Conservation (phyloP, 2,888 invertebrate genomes). For the Eucera pruinosa region DNA sequence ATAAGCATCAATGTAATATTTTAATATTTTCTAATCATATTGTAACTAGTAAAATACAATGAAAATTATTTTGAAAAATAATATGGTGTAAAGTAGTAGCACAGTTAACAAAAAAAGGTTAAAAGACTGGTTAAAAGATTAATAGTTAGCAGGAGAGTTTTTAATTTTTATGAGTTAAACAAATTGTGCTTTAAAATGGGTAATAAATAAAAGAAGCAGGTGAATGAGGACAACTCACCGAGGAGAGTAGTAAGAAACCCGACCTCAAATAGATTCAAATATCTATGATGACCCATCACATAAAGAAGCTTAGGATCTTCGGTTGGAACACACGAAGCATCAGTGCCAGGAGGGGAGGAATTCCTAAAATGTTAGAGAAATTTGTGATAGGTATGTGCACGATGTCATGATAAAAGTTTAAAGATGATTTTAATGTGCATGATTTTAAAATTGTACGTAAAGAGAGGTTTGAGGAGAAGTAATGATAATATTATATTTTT, state of each 20-base stretch:
- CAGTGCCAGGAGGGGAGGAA: constrained; percentile 45
- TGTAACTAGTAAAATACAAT: background rate
- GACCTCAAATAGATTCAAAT: constrained; percentile 40
- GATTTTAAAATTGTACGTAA: constrained; percentile 6
- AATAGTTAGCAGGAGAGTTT: constrained; percentile 13
- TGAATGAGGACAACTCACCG: constrained; percentile 36
- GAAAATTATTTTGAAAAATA: background rate
- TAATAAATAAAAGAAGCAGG: constrained; percentile 26
- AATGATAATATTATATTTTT: constrained; percentile 1
- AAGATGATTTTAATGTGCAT: constrained; percentile 20
- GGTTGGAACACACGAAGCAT: constrained; percentile 39
- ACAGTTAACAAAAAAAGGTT: background rate
- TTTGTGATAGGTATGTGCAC: constrained; percentile 41
- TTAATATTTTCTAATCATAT: background rate
- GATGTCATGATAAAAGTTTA: constrained; percentile 22
- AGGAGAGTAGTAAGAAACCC: constrained; percentile 39
- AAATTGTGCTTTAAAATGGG: constrained; percentile 10
- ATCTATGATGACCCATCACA: constrained; percentile 36
- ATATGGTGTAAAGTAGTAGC: background rate
- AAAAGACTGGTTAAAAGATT: background rate
- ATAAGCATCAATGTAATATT: too few relatives aligned
- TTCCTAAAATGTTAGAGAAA: constrained; percentile 48
- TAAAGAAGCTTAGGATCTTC: constrained; percentile 44
- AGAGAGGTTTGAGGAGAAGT: constrained; percentile 22
- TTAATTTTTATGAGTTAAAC: constrained; percentile 5